These are phyloP conservation scores for Bombus huntii DNA, from an alignment of 1,140 invertebrate species.

Conservation along the genomic window DNA sequence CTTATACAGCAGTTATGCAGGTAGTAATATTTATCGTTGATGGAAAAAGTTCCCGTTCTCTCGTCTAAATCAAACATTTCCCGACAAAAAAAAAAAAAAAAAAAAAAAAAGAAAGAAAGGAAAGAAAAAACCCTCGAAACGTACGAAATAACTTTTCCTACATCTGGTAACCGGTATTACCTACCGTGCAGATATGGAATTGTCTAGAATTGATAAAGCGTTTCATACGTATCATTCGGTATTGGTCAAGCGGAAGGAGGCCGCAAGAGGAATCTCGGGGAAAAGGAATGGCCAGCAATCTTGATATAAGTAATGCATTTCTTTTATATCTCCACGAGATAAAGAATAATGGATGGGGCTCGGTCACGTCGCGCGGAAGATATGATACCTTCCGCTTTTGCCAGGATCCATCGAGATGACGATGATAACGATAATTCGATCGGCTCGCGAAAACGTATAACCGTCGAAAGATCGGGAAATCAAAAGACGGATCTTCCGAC, in stretches of 20 bases:
- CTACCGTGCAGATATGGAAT: conserved; percentile 20
- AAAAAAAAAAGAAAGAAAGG: rapidly evolving
- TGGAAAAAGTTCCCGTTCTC: background rate
- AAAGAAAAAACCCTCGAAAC: background rate
- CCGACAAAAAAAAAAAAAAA: too few relatives aligned
- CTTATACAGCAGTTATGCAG: too few relatives aligned
- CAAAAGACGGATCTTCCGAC: conserved; percentile 26
- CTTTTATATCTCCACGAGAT: conserved; percentile 79
- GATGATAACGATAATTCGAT: conserved; percentile 64
- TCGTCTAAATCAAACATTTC: background rate
- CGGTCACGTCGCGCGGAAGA: conserved; percentile 71
- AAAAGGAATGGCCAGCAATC: conserved; percentile 73
- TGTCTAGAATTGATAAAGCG: conserved; percentile 61
- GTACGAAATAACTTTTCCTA: background rate
- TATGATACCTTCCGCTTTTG: conserved; percentile 73
- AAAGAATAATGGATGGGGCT: conserved; percentile 79
- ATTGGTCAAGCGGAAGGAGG: conserved; percentile 67
- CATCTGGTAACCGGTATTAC: background rate
- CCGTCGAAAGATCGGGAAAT: conserved; percentile 37
- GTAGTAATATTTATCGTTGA: too few relatives aligned
- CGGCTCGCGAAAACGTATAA: conserved; percentile 45
- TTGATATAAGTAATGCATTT: conserved; percentile 80
- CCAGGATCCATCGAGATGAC: conserved; percentile 48
- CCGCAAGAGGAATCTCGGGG: conserved; percentile 57
- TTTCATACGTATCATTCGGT: conserved; percentile 62